phyloP scores from a whole-genome alignment of 2,888 invertebrate species.

The Phalera bucephala region DNA sequence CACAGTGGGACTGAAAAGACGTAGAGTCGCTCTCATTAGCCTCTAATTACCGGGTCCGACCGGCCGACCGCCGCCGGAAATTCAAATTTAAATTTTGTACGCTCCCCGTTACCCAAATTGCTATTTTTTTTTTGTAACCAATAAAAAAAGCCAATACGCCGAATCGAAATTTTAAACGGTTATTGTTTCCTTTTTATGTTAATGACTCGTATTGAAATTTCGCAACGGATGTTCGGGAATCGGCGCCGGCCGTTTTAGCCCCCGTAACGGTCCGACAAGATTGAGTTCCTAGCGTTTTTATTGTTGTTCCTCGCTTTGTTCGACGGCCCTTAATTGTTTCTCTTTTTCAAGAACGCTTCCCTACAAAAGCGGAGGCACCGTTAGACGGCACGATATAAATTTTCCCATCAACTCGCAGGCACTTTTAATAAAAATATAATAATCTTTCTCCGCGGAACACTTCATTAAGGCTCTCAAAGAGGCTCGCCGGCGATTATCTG shows the following conservation, averaged over 20 bases:
- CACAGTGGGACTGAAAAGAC: conserved; percentile 44
- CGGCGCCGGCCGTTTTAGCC: conserved; percentile 56
- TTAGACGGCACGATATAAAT: conserved; percentile 46
- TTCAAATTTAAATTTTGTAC: conserved; percentile 73
- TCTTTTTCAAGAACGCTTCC: conserved; percentile 41
- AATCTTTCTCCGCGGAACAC: conserved; percentile 63
- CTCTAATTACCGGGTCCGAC: conserved; percentile 67
- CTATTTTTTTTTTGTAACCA: conserved; percentile 61
- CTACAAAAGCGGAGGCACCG: conserved; percentile 28
- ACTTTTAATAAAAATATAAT: conserved; percentile 67
- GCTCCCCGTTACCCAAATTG: conserved; percentile 67
- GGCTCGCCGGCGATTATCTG: conserved; percentile 70
- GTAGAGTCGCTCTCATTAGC: conserved; percentile 68
- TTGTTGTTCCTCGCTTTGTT: conserved; percentile 66
- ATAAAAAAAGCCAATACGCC: conserved; percentile 69
- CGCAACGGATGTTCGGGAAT: conserved; percentile 60
- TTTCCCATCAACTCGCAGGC: conserved; percentile 54
- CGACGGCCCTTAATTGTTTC: conserved; percentile 57
- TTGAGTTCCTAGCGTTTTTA: conserved; percentile 65
- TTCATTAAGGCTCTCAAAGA: conserved; percentile 71
- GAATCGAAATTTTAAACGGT: conserved; percentile 78
- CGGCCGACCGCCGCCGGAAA: conserved; percentile 60
- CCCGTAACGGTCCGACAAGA: conserved; percentile 48
- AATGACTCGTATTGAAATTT: conserved; percentile 76
- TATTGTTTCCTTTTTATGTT: conserved; percentile 81